Conservation (phyloP, 2,797 vertebrate genomes). For the Sebastes trivittatus region DNA sequence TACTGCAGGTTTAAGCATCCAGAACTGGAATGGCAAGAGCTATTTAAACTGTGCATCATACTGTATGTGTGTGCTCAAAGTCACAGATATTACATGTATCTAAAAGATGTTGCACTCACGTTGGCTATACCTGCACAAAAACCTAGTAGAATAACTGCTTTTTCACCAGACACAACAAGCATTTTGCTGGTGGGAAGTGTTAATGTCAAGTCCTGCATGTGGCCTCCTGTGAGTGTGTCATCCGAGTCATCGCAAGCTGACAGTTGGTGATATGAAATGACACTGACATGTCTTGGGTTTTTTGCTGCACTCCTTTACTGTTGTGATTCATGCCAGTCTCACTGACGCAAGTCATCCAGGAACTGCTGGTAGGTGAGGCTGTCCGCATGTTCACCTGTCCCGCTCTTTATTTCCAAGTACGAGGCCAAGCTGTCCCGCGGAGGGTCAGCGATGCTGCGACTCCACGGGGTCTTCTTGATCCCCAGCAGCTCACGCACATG, state of each 20-base stretch:
- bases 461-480: constrained; percentile 84
- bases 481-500: constrained; percentile 83
- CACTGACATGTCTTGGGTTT: constrained; percentile 42
- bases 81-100: neutral
- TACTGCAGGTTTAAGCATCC: neutral
- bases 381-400: constrained; percentile 80
- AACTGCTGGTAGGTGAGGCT: constrained; percentile 83
- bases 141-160: neutral
- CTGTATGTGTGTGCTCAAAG: neutral
- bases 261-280: constrained; percentile 42
- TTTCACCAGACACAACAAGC: neutral
- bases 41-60: neutral
- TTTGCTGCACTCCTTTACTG: constrained; percentile 27
- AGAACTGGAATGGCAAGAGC: neutral
- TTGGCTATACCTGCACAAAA: neutral
- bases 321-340: constrained; percentile 13
- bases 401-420: constrained; percentile 89
- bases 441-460: constrained; percentile 83
- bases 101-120: neutral
- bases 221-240: constrained; percentile 46
- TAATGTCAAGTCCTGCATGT: constrained; percentile 48
- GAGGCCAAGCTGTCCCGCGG: constrained; percentile 82
- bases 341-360: constrained; percentile 15
- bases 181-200: constrained; percentile 55
- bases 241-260: constrained; percentile 33